A percentile compares a stretch with the other conserved stretches of the same genome.
These are phyloP conservation scores for Anolis apletophallus DNA, from an alignment of 2,797 vertebrate species.

Conservation along the genomic window DNA sequence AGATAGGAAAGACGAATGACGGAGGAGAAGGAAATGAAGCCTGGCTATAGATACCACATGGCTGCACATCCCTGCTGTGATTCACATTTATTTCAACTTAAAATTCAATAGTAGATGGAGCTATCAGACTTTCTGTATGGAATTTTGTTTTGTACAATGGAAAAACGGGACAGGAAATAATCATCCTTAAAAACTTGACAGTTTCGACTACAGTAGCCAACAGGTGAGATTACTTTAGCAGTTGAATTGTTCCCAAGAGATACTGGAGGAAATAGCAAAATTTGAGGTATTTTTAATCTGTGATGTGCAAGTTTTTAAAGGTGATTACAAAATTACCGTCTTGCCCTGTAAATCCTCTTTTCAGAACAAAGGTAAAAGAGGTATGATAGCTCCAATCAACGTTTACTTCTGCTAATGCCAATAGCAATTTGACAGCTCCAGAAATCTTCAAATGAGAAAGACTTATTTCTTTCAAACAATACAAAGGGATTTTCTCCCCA, in stretches of 20 bases:
- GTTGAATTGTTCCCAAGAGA: conserved; percentile 36
- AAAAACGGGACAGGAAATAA: conserved; percentile 53
- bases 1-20: conserved; percentile 56
- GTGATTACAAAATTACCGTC: conserved; percentile 35
- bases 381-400: conserved; percentile 39
- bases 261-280: conserved; percentile 41
- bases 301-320: conserved; percentile 25
- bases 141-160: conserved; percentile 76
- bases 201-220: conserved; percentile 46
- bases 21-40: conserved; percentile 26
- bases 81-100: conserved; percentile 58
- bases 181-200: conserved; percentile 51
- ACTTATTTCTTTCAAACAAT: conserved; percentile 46
- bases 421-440: conserved; percentile 49
- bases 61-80: conserved; percentile 67
- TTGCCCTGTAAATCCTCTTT: background rate
- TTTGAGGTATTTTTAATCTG: conserved; percentile 33
- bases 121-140: conserved; percentile 75
- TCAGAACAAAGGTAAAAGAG: conserved; percentile 42
- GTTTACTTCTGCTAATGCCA: conserved; percentile 28
- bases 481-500: conserved; percentile 48
- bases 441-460: conserved; percentile 46
- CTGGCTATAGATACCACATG: conserved; percentile 67
- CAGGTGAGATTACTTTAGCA: conserved; percentile 24
- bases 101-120: conserved; percentile 58